phyloP scores from a whole-genome alignment of 2,113 vertebrate species.

The Aleadryas rufinucha region DNA sequence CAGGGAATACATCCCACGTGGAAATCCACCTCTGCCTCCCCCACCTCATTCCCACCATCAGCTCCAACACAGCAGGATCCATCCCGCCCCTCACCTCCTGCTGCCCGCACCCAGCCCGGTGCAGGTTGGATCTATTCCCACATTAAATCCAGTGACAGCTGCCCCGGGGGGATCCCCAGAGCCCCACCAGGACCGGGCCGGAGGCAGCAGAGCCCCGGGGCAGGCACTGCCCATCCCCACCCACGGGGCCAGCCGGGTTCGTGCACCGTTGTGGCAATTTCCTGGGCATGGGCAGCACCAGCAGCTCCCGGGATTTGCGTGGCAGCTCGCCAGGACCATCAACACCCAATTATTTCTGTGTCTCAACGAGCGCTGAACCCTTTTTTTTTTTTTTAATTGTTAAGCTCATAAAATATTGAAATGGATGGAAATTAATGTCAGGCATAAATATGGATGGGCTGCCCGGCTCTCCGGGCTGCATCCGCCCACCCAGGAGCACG shows the following conservation, averaged over 20 bases:
- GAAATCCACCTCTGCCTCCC: not conserved
- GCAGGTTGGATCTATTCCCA: rapidly evolving
- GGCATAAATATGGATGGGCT: not conserved
- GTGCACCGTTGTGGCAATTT: not conserved
- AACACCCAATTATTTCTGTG: not conserved
- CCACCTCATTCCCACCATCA: not conserved
- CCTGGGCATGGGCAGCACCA: not conserved
- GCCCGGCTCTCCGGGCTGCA: not conserved
- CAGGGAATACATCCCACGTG: rapidly evolving
- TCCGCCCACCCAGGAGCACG: not conserved
- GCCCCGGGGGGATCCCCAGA: not conserved
- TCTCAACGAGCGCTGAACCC: not conserved
- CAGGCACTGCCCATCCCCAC: not conserved
- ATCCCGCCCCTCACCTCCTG: not conserved
- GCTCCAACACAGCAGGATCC: not conserved
- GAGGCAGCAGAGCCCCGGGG: not conserved
- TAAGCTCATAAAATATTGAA: not conserved
- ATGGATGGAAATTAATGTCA: not conserved
- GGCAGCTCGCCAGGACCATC: not conserved
- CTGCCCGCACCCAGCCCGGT: not conserved
- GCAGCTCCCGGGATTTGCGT: not conserved
- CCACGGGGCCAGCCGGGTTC: not conserved
- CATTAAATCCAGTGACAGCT: not conserved
- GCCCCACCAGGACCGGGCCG: not conserved
- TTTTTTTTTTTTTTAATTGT: not conserved